These are phyloP conservation scores for honey bee (Apis mellifera) DNA, from an alignment of 1,140 invertebrate species.

Conservation along the genomic window DNA sequence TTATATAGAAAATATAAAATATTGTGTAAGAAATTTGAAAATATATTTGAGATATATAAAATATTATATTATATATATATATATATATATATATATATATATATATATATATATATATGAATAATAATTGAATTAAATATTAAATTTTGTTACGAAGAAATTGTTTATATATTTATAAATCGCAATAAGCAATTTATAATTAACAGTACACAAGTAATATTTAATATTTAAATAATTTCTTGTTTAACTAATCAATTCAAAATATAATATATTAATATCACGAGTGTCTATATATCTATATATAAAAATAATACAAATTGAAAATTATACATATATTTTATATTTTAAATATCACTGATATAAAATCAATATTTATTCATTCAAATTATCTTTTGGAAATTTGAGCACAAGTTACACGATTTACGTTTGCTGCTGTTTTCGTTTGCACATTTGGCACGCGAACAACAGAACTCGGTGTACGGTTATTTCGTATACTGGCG, in stretches of 20 bases:
- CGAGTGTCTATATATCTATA: background rate
- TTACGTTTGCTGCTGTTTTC: constrained; percentile 48
- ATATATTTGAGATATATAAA: background rate
- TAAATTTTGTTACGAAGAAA: too few relatives aligned
- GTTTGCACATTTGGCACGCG: constrained; percentile 47
- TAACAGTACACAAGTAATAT: too few relatives aligned
- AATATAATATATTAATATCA: too few relatives aligned
- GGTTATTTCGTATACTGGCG: constrained; percentile 38
- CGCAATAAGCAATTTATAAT: too few relatives aligned
- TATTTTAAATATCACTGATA: background rate
- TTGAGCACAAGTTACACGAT: background rate
- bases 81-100: too few relatives aligned
- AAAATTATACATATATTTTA: background rate
- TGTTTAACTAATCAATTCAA: too few relatives aligned
- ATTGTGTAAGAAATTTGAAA: background rate
- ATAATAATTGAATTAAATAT: too few relatives aligned
- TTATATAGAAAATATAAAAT: too few relatives aligned
- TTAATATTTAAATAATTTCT: too few relatives aligned
- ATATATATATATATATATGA: too few relatives aligned
- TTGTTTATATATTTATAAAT: too few relatives aligned
- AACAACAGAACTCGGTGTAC: constrained; percentile 37
- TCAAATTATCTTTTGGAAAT: background rate
- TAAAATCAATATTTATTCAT: background rate
- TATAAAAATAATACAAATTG: background rate
- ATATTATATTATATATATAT: too few relatives aligned